Base-by-base conservation (phyloP, 2,113 vertebrate genomes). In the Scortum barcoo region DNA sequence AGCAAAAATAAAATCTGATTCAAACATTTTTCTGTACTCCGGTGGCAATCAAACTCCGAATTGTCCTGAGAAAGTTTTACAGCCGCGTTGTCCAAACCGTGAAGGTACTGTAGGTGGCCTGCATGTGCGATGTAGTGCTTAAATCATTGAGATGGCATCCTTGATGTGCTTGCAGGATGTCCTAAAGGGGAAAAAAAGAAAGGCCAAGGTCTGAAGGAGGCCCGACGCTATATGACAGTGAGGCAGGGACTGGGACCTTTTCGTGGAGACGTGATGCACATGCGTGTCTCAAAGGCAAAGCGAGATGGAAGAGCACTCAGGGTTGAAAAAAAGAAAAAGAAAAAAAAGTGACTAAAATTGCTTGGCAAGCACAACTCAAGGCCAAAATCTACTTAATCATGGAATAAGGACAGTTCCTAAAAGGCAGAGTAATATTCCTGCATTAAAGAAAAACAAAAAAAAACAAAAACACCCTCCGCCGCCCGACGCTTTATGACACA, bases 301-400 rank as follows among this genome's bases (percentile, higher is more conserved):
- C 63, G 58, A 84, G 73, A 87, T 61, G 76, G 66, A 65, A 62
- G 68, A 88, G 69, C 48, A 82, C 71, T 83, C 80, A 79, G 76
- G 38, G 74, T 68, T 69, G 22, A 19, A 1, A 5, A 24, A 46
- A 40, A 11, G 14, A 40, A 40, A 69, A 22, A 62, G 46, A 53
- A 38, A 33, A 69, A 60, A 5, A 48, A 7, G 67, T 40, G 53
- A 78, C 63, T 85, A 56, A 90, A 93, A 94, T 65, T 87, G 90
- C 89, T 92, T 86, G 63, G 81, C 81, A 74, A 89, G 93, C 91
- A 93, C 77, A 93, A 88, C 78, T 91, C 91, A 93, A 94, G 91
- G 91, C 92, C 93, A 91, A 89, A 87, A 91, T 91, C 60, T 92
- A 91, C 93, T 92, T 93, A 90, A 93, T 94, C 89, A 92, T 77